These are phyloP conservation scores for Xiphophorus couchianus DNA, from an alignment of 2,113 vertebrate species.

Conservation along the genomic window DNA sequence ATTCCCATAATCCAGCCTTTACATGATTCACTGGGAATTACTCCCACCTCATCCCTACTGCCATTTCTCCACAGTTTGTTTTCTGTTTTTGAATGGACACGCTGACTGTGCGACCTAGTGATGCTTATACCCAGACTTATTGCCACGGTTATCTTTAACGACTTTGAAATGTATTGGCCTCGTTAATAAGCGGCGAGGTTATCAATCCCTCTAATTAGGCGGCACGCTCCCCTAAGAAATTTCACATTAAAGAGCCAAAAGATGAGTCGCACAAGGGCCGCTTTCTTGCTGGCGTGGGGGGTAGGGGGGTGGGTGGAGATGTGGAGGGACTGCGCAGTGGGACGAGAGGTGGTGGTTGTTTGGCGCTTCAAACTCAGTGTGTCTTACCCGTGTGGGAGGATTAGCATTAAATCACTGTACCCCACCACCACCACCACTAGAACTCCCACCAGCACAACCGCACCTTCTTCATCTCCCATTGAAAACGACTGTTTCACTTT, in stretches of 20 bases:
- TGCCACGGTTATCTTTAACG: slow-evolving; percentile 98
- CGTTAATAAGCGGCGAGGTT: slow-evolving; percentile 96
- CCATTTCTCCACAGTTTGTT: slow-evolving; percentile 26
- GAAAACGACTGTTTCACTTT: slow-evolving; percentile 69
- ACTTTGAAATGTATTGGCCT: slow-evolving; percentile 98
- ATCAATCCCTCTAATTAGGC: slow-evolving; percentile 99
- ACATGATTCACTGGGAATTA: slow-evolving; percentile 93
- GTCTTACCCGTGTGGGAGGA: slow-evolving; percentile 62
- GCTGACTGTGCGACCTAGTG: slow-evolving; percentile 87
- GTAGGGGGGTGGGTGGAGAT: neutral
- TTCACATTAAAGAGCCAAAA: slow-evolving; percentile 90
- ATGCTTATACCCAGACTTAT: slow-evolving; percentile 95
- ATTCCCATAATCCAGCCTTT: slow-evolving; percentile 95
- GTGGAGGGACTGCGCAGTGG: slow-evolving; percentile 17
- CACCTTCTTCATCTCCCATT: slow-evolving; percentile 38
- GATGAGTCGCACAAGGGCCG: slow-evolving; percentile 81
- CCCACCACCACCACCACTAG: slow-evolving; percentile 30
- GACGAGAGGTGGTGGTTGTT: slow-evolving; percentile 34
- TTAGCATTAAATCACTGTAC: slow-evolving; percentile 71
- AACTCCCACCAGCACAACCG: slow-evolving; percentile 17
- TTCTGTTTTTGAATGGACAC: slow-evolving; percentile 75
- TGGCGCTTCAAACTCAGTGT: slow-evolving; percentile 64
- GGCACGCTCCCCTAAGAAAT: slow-evolving; percentile 93
- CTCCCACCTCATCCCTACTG: slow-evolving; percentile 54
- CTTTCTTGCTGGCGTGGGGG: slow-evolving; percentile 62